These are phyloP conservation scores for Mixornis gularis DNA, from an alignment of 2,113 vertebrate genomes.

Conservation along the genomic window DNA sequence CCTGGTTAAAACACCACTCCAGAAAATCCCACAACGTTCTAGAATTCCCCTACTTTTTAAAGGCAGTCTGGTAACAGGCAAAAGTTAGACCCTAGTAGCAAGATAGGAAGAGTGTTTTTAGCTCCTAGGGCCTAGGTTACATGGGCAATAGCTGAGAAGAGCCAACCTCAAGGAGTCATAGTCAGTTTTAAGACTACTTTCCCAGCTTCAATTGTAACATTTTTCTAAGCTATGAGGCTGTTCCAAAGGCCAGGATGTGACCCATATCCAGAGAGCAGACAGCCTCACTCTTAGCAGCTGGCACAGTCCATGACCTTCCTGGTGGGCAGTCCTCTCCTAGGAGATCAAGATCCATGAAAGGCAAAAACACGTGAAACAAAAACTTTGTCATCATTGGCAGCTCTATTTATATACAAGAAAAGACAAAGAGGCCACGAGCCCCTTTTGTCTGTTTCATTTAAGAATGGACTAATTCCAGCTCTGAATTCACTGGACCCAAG, in stretches of 20 bases:
- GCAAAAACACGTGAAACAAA: rapidly evolving
- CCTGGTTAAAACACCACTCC: not conserved
- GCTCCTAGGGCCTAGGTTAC: not conserved
- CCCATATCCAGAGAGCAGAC: not conserved
- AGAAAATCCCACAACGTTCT: not conserved
- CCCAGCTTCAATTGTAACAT: not conserved
- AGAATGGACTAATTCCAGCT: not conserved
- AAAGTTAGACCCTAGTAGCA: not conserved
- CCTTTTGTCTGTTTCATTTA: not conserved
- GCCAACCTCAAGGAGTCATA: not conserved
- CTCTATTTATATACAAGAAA: not conserved
- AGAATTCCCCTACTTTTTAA: not conserved
- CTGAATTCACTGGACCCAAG: not conserved
- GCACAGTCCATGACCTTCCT: not conserved
- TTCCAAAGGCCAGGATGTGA: not conserved
- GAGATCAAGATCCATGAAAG: not conserved
- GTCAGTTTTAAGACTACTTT: not conserved
- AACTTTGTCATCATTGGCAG: not conserved
- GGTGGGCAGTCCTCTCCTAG: not conserved
- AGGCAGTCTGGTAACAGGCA: not conserved
- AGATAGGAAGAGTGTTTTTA: not conserved
- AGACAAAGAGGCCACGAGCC: not conserved
- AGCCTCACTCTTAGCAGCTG: not conserved
- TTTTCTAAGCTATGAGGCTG: not conserved
- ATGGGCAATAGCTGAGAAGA: not conserved